Percentiles rank a stretch among this genome's conserved stretches.
Conservation (phyloP, 2,888 invertebrate genomes). For the Hyposoter dolosus region DNA sequence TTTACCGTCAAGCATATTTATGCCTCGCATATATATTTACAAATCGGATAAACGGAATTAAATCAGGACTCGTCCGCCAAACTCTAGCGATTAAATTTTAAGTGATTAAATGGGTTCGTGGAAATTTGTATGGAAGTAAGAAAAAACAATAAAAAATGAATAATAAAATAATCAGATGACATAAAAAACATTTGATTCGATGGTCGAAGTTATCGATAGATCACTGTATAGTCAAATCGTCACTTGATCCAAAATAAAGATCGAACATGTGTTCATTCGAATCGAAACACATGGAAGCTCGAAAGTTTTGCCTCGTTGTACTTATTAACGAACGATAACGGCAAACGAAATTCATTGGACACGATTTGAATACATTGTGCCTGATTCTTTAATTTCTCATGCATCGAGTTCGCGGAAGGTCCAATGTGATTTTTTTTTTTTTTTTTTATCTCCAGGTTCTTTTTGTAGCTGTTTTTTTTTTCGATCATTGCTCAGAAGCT, state of each 20-base stretch:
- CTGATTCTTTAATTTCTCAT: not conserved
- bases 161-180: too few species aligned
- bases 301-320: not conserved
- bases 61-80: too few species aligned
- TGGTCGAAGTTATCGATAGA: too few species aligned
- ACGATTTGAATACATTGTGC: not conserved
- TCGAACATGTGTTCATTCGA: not conserved
- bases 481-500: not conserved
- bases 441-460: conserved; percentile 6
- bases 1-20: too few species aligned
- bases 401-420: not conserved
- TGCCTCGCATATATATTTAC: too few species aligned
- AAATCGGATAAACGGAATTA: too few species aligned
- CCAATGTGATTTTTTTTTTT: conserved; percentile 17
- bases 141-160: not conserved
- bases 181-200: too few species aligned
- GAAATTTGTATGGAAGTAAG: too few species aligned
- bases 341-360: not conserved
- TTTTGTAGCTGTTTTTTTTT: not conserved
- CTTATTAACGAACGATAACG: not conserved
- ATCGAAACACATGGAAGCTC: not conserved
- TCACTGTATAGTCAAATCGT: too few species aligned
- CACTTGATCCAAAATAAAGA: not conserved
- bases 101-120: too few species aligned
- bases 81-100: too few species aligned